These are phyloP conservation scores for Pomatostomus ruficeps DNA, from an alignment of 2,113 vertebrate genomes.

Conservation along the genomic window DNA sequence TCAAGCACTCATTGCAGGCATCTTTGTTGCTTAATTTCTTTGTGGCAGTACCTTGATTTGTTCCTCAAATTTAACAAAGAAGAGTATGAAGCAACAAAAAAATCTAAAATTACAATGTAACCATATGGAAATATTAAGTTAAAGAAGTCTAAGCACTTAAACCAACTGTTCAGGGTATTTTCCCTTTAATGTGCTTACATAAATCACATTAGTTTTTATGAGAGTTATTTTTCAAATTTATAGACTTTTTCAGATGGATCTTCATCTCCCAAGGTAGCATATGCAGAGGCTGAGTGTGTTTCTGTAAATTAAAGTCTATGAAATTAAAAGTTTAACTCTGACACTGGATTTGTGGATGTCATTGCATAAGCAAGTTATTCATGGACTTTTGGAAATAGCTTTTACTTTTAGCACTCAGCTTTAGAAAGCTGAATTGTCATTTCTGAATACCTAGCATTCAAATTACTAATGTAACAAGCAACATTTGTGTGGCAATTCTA, in stretches of 20 bases:
- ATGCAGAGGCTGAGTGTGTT: background rate
- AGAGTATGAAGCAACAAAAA: background rate
- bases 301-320: background rate
- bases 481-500: background rate
- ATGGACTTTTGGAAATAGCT: background rate
- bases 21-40: slow-evolving; percentile 40
- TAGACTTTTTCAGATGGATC: slow-evolving; percentile 30
- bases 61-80: slow-evolving; percentile 41
- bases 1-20: slow-evolving; percentile 5
- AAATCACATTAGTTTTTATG: slow-evolving; percentile 54
- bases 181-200: slow-evolving; percentile 33
- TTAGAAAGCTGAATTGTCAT: background rate
- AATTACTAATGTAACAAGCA: background rate
- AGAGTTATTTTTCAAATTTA: slow-evolving; percentile 56
- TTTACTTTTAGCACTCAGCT: background rate
- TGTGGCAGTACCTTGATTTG: slow-evolving; percentile 40
- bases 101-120: slow-evolving; percentile 40
- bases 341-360: background rate
- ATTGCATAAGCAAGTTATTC: background rate
- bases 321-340: background rate
- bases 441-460: background rate
- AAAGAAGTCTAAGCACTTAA: slow-evolving; percentile 39
- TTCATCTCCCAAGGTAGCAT: slow-evolving; percentile 21
- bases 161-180: slow-evolving; percentile 54
- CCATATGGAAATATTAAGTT: slow-evolving; percentile 57